Evolutionary conservation across 2,797 vertebrate genomes (phyloP).

Genomic region (Gila robusta): DNA sequence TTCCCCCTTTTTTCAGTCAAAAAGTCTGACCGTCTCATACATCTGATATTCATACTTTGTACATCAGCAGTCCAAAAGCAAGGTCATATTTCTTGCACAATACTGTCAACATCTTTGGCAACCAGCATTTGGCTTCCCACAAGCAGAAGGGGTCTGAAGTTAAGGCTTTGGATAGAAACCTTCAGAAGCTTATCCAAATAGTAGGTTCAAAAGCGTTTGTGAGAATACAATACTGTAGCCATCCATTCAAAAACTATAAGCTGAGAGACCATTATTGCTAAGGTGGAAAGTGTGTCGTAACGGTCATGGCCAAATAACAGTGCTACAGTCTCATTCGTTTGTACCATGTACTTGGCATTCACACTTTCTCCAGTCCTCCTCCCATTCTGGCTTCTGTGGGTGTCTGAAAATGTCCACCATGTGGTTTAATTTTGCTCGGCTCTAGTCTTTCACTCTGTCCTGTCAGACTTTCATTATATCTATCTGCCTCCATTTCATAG

Average conservation of each 20-base stretch:
- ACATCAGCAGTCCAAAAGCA: slow-evolving; percentile 73
- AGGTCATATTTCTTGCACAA: slow-evolving; percentile 75
- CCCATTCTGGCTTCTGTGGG: slow-evolving; percentile 46
- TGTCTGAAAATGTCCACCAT: slow-evolving; percentile 54
- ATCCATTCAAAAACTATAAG: slow-evolving; percentile 3
- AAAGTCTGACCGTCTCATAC: slow-evolving; percentile 73
- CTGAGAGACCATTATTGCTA: neutral
- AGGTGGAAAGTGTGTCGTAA: neutral
- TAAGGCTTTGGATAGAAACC: slow-evolving; percentile 61
- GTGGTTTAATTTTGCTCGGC: slow-evolving; percentile 63
- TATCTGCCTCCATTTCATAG: slow-evolving; percentile 67
- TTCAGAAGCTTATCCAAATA: slow-evolving; percentile 62
- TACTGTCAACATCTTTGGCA: slow-evolving; percentile 77
- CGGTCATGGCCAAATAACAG: neutral
- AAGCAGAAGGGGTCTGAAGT: slow-evolving; percentile 69
- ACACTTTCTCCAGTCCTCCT: slow-evolving; percentile 28
- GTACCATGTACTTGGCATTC: slow-evolving; percentile 10
- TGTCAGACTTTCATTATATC: slow-evolving; percentile 64
- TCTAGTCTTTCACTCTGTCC: slow-evolving; percentile 27
- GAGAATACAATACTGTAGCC: slow-evolving; percentile 60
- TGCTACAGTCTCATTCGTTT: neutral
- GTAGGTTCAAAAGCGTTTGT: slow-evolving; percentile 20
- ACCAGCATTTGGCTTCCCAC: slow-evolving; percentile 69
- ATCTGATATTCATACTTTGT: slow-evolving; percentile 70
- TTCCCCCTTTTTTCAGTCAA: slow-evolving; percentile 74